Base-by-base conservation (phyloP, 2,888 invertebrate genomes). In the Lycaena phlaeas region DNA sequence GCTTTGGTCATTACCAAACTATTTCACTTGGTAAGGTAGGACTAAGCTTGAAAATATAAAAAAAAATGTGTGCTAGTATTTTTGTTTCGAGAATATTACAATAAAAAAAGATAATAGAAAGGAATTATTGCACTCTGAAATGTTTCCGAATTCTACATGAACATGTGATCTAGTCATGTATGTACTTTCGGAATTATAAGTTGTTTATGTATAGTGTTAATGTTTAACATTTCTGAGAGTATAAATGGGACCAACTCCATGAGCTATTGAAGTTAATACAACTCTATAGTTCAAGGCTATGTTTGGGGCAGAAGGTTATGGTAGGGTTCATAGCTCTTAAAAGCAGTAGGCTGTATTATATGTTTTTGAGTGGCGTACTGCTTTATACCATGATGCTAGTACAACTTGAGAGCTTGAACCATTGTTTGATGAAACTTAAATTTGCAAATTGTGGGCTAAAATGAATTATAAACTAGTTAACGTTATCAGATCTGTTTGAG, bases 61-160 rank as follows among this genome's bases (percentile, higher is more conserved):
- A 22, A 11, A 9, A 22, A 12, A 34, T 18, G 18, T 17, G 22
- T 18, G 22, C 18, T 22, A 34, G 18, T 34, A 34, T 3, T 34
- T 31, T 22, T 34, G 12, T 12, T 22, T 3, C 3, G 4, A 34
- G 11, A 34, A 9, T 22, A 12, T 3, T 7, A 18, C 15, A 34
- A 22, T 22, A 9, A 22, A 22, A 22, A 22, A 22, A 7, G 3
- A 22, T 22, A 22, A 5, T 22, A 22, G 9, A 22, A 22, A 22
- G 22, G 22, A 22, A 22, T 22, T 71, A 64, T 64, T 75, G 70
- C 78, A 74, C 79, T 79, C 79, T 81, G 79, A 81, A 82, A 75
- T 77, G 57, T 70, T 82, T 84, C 84, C 82, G 84, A 84, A 84
- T 78, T 78, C 81, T 84, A 70, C 84, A 84, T 84, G 84, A 81